A percentile compares a stretch with the other conserved stretches of the same genome.
Conservation (phyloP, 1,140 invertebrate species). For the Pogonomyrmex californicus region DNA sequence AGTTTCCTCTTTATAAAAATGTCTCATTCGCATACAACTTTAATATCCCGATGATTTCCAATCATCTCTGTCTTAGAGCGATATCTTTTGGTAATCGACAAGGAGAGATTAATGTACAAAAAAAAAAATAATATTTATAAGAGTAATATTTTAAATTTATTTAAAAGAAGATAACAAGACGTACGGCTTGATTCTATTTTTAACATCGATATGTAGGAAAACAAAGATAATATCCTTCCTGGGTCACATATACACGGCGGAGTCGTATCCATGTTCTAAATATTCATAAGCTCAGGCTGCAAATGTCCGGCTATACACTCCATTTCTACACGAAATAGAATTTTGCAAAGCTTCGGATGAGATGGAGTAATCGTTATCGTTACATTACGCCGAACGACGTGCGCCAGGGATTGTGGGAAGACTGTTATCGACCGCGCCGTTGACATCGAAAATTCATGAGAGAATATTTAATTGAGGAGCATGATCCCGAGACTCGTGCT, state of each 20-base stretch:
- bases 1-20: background rate
- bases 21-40: background rate
- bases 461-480: conserved; percentile 51
- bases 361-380: conserved; percentile 29
- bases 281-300: background rate
- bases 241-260: background rate
- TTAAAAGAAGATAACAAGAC: background rate
- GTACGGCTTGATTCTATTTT: conserved; percentile 6
- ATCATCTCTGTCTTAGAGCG: background rate
- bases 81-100: background rate
- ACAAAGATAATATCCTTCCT: background rate
- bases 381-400: conserved; percentile 9
- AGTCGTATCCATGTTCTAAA: conserved; percentile 10
- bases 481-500: conserved; percentile 35
- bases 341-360: conserved; percentile 14
- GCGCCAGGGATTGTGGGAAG: background rate
- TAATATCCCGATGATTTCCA: background rate
- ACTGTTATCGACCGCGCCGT: conserved; percentile 42
- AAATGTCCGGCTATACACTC: conserved; percentile 6
- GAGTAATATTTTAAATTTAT: background rate
- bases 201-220: background rate
- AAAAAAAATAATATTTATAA: background rate
- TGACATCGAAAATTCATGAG: conserved; percentile 49
- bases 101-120: background rate
- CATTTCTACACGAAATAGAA: conserved; percentile 16